These are phyloP conservation scores for Falco biarmicus DNA, from an alignment of 2,797 vertebrate genomes.

Conservation along the genomic window DNA sequence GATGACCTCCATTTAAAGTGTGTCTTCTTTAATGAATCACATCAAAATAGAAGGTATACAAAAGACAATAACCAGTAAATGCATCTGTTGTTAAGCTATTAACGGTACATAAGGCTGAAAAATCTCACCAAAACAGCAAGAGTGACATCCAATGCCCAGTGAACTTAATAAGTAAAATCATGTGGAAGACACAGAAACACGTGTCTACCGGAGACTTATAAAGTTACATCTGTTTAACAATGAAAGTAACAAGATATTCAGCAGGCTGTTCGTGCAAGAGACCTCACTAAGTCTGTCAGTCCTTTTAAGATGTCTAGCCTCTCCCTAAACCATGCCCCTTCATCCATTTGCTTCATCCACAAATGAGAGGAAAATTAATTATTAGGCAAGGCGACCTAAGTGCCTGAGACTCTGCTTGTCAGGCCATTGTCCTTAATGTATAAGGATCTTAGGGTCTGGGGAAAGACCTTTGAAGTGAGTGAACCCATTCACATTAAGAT, in stretches of 20 bases:
- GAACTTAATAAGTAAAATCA: neutral
- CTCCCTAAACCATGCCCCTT: neutral
- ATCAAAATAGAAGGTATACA: neutral
- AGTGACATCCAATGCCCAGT: neutral
- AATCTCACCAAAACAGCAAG: neutral
- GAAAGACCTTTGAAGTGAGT: neutral
- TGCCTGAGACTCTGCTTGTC: neutral
- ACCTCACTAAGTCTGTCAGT: neutral
- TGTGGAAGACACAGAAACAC: neutral
- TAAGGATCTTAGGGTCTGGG: neutral
- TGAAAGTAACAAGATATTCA: neutral
- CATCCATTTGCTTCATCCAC: neutral
- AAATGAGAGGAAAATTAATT: neutral
- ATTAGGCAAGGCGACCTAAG: neutral
- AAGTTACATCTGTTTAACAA: neutral
- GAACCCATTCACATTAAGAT: neutral
- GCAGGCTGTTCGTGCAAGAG: neutral
- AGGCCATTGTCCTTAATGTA: neutral
- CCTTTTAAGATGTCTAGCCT: neutral
- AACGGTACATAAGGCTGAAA: neutral
- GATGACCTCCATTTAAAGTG: neutral
- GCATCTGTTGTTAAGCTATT: neutral
- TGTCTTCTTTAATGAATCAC: neutral
- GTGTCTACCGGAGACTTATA: neutral
- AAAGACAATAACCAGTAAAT: neutral